phyloP scores from a whole-genome alignment of 2,113 vertebrate species.

The Toxotes chatareus region DNA sequence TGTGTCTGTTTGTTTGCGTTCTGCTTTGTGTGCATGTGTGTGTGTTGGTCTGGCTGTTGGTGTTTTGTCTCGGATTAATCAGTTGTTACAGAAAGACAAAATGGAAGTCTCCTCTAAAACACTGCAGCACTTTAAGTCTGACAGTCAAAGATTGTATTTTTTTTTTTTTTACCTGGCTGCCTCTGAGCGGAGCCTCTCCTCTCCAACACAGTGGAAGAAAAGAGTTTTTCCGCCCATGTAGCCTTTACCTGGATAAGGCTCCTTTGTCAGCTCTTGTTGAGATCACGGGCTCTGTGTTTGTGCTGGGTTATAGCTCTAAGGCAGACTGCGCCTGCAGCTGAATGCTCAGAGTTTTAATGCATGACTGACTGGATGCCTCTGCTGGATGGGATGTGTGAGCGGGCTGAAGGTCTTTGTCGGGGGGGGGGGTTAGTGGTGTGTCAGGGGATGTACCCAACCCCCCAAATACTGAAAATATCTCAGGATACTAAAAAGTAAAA shows the following conservation, averaged over 20 bases:
- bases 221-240: constrained; percentile 5
- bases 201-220: neutral
- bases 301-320: neutral
- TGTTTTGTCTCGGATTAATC: neutral
- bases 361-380: constrained; percentile 26
- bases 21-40: neutral
- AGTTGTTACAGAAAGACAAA: neutral
- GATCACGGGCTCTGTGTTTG: constrained; percentile 32
- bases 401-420: constrained; percentile 13
- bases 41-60: neutral
- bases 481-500: neutral
- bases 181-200: neutral
- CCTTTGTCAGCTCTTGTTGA: constrained; percentile 32
- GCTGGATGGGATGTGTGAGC: constrained; percentile 6
- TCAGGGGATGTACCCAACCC: neutral
- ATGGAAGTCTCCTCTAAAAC: neutral
- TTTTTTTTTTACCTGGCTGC: constrained; percentile 9
- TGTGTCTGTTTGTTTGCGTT: neutral
- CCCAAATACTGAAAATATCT: neutral
- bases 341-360: constrained; percentile 20
- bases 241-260: constrained; percentile 4
- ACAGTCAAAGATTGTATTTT: no score
- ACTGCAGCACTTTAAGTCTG: no score
- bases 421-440: neutral
- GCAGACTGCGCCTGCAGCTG: constrained; percentile 1